Conservation (phyloP, 1,140 invertebrate genomes). For the Brachionus angularis region DNA sequence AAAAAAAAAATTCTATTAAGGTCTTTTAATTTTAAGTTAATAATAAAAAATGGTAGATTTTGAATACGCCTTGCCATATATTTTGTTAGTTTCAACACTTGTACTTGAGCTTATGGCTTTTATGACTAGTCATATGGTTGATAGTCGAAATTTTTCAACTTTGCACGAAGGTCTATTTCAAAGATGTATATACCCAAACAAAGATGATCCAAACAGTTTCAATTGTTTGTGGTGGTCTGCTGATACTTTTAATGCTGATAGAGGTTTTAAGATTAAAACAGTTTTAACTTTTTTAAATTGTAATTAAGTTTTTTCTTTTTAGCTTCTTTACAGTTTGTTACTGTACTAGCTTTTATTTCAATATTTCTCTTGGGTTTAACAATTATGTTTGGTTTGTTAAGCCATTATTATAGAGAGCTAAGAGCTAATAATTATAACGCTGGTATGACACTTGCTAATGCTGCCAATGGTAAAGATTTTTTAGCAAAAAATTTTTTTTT, state of each 20-base stretch:
- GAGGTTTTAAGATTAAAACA: slow-evolving; percentile 13
- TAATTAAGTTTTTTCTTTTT: not conserved
- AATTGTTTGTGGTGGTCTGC: slow-evolving; percentile 36
- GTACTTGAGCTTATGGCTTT: slow-evolving; percentile 35
- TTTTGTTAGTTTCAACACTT: slow-evolving; percentile 15
- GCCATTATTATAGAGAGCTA: slow-evolving; percentile 13
- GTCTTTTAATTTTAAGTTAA: not conserved
- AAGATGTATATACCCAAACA: slow-evolving; percentile 25
- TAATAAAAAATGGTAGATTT: slow-evolving; percentile 14
- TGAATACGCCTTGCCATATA: slow-evolving; percentile 20
- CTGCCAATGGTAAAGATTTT: slow-evolving; percentile 6
- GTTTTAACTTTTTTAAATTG: not conserved
- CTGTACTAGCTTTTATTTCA: slow-evolving; percentile 34
- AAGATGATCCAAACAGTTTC: slow-evolving; percentile 8
- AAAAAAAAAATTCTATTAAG: not conserved
- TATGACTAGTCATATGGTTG: slow-evolving; percentile 42
- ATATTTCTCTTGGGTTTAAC: slow-evolving; percentile 11
- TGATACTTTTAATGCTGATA: slow-evolving; percentile 26
- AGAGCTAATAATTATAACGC: slow-evolving; percentile 15
- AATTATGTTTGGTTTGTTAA: slow-evolving; percentile 8
- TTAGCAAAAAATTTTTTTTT: not conserved
- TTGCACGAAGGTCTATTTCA: slow-evolving; percentile 37
- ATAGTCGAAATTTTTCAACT: slow-evolving; percentile 15
- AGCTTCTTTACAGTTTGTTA: slow-evolving; percentile 29
- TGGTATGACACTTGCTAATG: not conserved